Evolutionary conservation across 2,797 vertebrate species (phyloP).

Genomic region (Calcarius lapponicus): DNA sequence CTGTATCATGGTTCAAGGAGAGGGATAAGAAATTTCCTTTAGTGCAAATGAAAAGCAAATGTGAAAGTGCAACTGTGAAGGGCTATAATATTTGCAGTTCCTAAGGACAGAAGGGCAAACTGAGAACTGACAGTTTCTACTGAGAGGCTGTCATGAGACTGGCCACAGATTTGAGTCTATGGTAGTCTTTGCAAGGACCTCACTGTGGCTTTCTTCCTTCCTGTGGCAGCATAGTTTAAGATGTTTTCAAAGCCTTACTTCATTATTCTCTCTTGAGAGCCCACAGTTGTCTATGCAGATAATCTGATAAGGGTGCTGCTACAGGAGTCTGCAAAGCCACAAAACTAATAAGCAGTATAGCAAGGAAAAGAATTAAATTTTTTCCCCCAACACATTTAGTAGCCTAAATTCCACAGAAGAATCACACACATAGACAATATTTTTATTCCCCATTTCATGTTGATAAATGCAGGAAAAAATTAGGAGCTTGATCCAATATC

Average conservation of each 20-base stretch:
- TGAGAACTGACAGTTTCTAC: neutral
- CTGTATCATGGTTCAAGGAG: neutral
- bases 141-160: neutral
- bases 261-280: neutral
- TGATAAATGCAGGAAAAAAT: neutral
- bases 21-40: neutral
- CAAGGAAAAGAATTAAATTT: neutral
- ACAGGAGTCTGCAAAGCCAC: neutral
- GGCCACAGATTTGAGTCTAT: neutral
- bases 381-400: neutral
- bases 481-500: neutral
- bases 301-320: neutral
- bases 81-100: neutral
- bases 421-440: neutral
- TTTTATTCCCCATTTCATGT: neutral
- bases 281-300: neutral
- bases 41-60: slow-evolving; percentile 7
- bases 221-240: neutral
- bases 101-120: neutral
- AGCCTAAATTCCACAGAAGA: neutral
- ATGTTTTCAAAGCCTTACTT: neutral
- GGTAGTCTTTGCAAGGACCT: neutral
- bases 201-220: neutral
- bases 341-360: neutral
- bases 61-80: neutral